phyloP scores from a whole-genome alignment of 2,113 vertebrate genomes.

The Cyanistes caeruleus region DNA sequence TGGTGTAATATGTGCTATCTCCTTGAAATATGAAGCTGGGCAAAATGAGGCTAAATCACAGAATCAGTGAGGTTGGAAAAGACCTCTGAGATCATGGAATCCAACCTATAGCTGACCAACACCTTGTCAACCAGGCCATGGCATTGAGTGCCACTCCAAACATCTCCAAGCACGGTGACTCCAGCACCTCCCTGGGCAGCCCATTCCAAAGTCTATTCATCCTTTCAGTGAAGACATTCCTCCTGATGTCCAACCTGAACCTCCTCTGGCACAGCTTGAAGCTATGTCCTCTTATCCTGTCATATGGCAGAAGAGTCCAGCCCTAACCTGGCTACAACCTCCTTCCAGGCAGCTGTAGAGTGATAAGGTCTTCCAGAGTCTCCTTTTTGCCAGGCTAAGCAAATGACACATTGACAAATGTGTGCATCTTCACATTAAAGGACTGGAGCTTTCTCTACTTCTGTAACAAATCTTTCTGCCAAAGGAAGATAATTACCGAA shows the following conservation, averaged over 20 bases:
- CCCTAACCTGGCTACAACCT: no score
- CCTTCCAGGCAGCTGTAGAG: not conserved
- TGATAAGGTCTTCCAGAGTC: not conserved
- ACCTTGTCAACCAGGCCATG: not conserved
- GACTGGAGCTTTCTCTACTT: not conserved
- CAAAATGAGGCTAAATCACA: not conserved
- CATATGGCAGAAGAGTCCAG: not conserved
- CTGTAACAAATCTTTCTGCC: not conserved
- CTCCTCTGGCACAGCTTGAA: not conserved
- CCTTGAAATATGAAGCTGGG: not conserved
- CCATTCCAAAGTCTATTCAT: not conserved
- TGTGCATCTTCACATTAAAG: accelerated
- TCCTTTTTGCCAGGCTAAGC: not conserved
- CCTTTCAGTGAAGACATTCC: not conserved
- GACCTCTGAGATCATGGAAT: not conserved
- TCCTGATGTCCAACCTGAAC: not conserved
- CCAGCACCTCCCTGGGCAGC: not conserved
- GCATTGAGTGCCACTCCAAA: not conserved
- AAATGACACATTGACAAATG: not conserved
- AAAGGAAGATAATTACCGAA: not conserved
- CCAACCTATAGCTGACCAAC: not conserved
- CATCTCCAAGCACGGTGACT: not conserved
- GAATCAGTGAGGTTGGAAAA: not conserved
- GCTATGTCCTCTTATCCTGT: not conserved
- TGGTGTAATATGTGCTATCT: not conserved